A percentile compares a stretch with the other conserved stretches of the same genome.
Evolutionary conservation across 2,113 vertebrate species (phyloP).

Genomic region (Pterocles orientalis): DNA sequence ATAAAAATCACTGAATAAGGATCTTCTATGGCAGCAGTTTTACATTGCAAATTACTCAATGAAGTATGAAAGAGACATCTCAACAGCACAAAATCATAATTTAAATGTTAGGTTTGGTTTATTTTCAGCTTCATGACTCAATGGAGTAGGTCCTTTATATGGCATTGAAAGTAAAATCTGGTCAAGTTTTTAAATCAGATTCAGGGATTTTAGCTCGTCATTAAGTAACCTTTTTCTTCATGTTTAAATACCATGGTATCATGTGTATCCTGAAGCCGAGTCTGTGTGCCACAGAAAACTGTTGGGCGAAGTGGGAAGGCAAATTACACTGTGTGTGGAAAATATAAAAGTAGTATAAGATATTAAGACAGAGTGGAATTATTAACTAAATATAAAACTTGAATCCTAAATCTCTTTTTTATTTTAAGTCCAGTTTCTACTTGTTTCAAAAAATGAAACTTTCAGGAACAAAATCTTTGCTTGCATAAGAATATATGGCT

Average conservation of each 20-base stretch:
- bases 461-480: background rate
- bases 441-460: background rate
- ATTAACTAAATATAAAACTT: background rate
- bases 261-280: background rate
- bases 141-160: constrained; percentile 52
- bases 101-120: constrained; percentile 75
- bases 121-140: constrained; percentile 76
- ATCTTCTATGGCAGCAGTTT: constrained; percentile 65
- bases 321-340: background rate
- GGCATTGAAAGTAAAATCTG: constrained; percentile 64
- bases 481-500: background rate
- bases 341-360: background rate
- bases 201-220: background rate
- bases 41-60: constrained; percentile 74
- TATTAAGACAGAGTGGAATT: background rate
- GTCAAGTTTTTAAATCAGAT: constrained; percentile 66
- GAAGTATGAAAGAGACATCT: constrained; percentile 75
- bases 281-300: background rate
- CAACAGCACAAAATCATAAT: constrained; percentile 71
- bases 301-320: background rate
- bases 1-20: constrained; percentile 71
- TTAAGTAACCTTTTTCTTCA: background rate
- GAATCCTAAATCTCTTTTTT: background rate
- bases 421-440: background rate
- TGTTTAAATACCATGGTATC: background rate